A percentile compares a stretch with the other conserved stretches of the same genome.
These are phyloP conservation scores for Pseudochaenichthys georgianus DNA, from an alignment of 2,797 vertebrate genomes.

Conservation along the genomic window DNA sequence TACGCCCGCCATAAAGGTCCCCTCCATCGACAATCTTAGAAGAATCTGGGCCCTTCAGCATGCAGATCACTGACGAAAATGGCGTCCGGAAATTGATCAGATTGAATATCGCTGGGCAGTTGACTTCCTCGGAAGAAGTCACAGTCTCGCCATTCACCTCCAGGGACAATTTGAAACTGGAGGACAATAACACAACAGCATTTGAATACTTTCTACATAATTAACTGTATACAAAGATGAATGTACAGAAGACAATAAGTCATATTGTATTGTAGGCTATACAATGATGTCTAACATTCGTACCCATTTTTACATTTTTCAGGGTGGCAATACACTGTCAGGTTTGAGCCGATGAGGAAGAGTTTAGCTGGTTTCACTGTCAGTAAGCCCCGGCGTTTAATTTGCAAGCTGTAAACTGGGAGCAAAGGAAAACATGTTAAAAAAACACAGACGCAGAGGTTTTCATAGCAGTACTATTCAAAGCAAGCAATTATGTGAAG, in stretches of 20 bases:
- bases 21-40: slow-evolving; percentile 72
- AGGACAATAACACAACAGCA: slow-evolving; percentile 16
- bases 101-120: slow-evolving; percentile 76
- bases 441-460: not conserved
- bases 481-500: not conserved
- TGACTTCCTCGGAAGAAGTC: slow-evolving; percentile 41
- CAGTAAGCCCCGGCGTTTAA: slow-evolving; percentile 58
- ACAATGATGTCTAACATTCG: not conserved
- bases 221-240: not conserved
- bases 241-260: not conserved
- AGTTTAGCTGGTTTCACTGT: slow-evolving; percentile 62
- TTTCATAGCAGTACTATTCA: not conserved
- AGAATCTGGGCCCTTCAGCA: not conserved
- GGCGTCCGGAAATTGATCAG: slow-evolving; percentile 71
- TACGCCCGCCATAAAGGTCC: slow-evolving; percentile 75
- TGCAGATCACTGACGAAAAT: slow-evolving; percentile 69
- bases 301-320: not conserved
- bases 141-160: slow-evolving; percentile 59
- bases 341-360: slow-evolving; percentile 77
- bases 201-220: not conserved
- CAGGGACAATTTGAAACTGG: slow-evolving; percentile 65
- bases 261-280: not conserved
- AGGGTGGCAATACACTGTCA: slow-evolving; percentile 77
- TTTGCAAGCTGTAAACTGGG: not conserved
- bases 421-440: slow-evolving; percentile 42